Evolutionary conservation across 2,888 invertebrate genomes (phyloP), one percentile per base, ranked within the genome.

Genomic region (Andrena marginata): DNA sequence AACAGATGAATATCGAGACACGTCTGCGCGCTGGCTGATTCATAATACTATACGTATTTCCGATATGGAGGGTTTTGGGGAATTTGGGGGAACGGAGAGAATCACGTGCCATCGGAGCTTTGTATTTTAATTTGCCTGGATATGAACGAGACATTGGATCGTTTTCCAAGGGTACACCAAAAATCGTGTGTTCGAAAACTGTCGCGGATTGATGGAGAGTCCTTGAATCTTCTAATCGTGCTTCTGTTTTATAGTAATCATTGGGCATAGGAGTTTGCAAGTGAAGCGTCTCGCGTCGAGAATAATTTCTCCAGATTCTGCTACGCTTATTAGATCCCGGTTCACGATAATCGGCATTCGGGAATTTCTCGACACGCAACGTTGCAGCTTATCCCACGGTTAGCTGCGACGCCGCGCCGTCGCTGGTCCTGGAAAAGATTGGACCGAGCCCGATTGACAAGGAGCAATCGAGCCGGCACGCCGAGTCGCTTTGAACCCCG

Each of bases 1-100:
- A 80, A 79, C 80, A 80, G 62, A 75, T 80, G 80, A 74, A 82
- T 79, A 79, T 78, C 67, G 72, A 29, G 67, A 68, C 72, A 49
- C 56, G 63, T 75, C 54, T 56, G 29, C 16, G 56, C 23, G 49
- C 20, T 33, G 26, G 29, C 31, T 68, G 72, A 72, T 80, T 78
- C 78, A 72, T 78, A 72, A 80, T 78, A 59, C 67, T 35, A 71
- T 78, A 51, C 56, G 33, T 26, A 51, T 26, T 10, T 20, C 54
- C 20, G 23, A 10, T 35, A 6, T 8, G 2, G 16, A 20, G 23
- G 20, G 23, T 33, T 29, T 20, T 5, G 51, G 33, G 26, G n/a
- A 33, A 4, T 60, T 8, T 0, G n/a, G 31, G 31, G 29, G 16
- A 42, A 23, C 13, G 16, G 8, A n/a, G 60, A 51, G 13, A n/a